Evolutionary conservation across 2,797 vertebrate species (phyloP), one percentile per base, ranked within the genome.

Genomic region (Sebastes melanostomus): DNA sequence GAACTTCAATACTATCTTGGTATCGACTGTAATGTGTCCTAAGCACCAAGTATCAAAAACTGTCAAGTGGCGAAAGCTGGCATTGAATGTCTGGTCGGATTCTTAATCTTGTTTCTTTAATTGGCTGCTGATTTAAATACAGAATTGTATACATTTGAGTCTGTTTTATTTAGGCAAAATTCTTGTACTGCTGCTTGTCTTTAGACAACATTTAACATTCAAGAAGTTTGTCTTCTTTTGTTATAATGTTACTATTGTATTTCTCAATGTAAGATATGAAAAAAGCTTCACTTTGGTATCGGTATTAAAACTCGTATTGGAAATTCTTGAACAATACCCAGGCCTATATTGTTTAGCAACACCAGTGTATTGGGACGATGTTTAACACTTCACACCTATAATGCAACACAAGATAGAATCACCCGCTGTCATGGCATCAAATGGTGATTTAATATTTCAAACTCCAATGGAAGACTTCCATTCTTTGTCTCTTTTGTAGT

Each of bases 371-470:
- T 76, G 55, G 52, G 11, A 14, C 13, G 2, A 16, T 60, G 9
- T 52, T 60, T 32, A 78, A 68, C 75, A 58, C 59, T 63, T 80
- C 60, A 81, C 80, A 72, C 68, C 42, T 32, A 62, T 27, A 77
- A 83, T 63, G 63, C 58, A 77, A 81, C 65, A 65, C 62, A 66
- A 69, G 56, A 72, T 46, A 70, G n/a, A 83, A 72, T 86, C 42
- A 61, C 54, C 34, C 27, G 46, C 61, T 66, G 76, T 78, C 66
- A 68, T 73, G 55, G 74, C 70, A 88, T 88, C 34, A 90, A 82
- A 84, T 87, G 74, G 79, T 84, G 56, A 90, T 89, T 91, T 78
- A 84, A 91, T 81, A 84, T 81, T 79, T 86, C 62, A 78, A 77
- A 76, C 56, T 85, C 77, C 70, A 78, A 80, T 60, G 79, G 71